These are phyloP conservation scores for Rallus crepitans DNA, from an alignment of 2,797 vertebrate species.

Conservation along the genomic window DNA sequence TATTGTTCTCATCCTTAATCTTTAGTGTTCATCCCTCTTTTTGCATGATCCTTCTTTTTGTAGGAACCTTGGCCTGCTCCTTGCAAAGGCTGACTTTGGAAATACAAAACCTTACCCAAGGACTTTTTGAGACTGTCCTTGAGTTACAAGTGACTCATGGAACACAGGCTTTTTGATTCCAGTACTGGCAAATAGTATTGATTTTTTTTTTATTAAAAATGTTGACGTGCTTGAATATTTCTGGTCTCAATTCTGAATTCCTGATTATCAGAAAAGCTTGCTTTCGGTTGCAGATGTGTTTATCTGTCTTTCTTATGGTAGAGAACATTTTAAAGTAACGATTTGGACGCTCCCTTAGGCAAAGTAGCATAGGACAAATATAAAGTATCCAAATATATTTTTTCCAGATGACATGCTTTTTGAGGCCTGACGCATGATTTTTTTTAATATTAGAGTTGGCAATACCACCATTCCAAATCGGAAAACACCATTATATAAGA, in stretches of 20 bases:
- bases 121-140: background rate
- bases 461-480: background rate
- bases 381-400: background rate
- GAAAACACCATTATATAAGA: slow-evolving; percentile 15
- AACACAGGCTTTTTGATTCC: background rate
- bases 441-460: slow-evolving; percentile 24
- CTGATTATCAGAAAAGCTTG: background rate
- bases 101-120: background rate
- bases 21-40: background rate
- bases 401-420: background rate
- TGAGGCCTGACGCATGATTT: background rate
- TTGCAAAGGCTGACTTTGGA: background rate
- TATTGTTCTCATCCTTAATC: background rate
- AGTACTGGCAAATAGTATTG: background rate
- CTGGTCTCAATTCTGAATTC: background rate
- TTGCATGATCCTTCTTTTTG: background rate
- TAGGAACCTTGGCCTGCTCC: background rate
- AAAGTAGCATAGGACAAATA: background rate
- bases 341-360: background rate
- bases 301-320: background rate
- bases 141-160: background rate
- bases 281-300: background rate
- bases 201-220: background rate
- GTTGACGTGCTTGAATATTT: background rate
- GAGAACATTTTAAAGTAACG: background rate